phyloP scores from a whole-genome alignment of 2,888 invertebrate genomes.

The Actias luna region DNA sequence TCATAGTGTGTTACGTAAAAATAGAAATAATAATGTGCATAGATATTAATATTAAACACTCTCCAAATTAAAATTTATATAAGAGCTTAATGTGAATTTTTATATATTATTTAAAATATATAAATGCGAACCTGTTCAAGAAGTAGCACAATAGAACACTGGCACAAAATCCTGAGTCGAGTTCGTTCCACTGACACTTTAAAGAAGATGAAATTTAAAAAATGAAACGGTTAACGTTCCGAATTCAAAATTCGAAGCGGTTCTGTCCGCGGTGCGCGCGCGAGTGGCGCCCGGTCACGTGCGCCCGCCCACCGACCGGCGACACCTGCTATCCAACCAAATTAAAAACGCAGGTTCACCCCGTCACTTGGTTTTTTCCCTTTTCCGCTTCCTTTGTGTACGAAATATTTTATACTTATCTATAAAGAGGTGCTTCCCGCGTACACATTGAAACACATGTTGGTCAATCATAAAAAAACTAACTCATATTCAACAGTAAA shows the following conservation, averaged over 20 bases:
- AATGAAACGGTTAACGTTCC: constrained; percentile 59
- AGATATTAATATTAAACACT: not conserved
- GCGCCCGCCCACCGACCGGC: constrained; percentile 53
- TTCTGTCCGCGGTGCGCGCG: constrained; percentile 73
- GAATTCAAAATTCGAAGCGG: constrained; percentile 63
- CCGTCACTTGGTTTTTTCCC: constrained; percentile 41
- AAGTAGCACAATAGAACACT: constrained; percentile 49
- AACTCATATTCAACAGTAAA: not conserved
- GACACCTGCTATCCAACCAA: constrained; percentile 62
- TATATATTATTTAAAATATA: not conserved
- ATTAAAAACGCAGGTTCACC: constrained; percentile 48
- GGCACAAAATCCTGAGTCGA: constrained; percentile 72
- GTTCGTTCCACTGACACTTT: constrained; percentile 69
- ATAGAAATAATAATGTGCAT: not conserved
- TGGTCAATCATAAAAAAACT: not conserved
- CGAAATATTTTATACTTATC: constrained; percentile 19
- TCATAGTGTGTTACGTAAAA: not conserved
- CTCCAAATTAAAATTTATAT: not conserved
- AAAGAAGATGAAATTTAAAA: constrained; percentile 47
- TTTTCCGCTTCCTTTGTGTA: constrained; percentile 46
- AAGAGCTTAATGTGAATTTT: constrained; percentile 1
- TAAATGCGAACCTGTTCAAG: constrained; percentile 49
- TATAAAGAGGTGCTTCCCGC: not conserved
- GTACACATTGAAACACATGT: not conserved
- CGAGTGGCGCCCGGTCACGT: constrained; percentile 74